Conservation (phyloP, 1,140 invertebrate species). For the Drosophila azteca region DNA sequence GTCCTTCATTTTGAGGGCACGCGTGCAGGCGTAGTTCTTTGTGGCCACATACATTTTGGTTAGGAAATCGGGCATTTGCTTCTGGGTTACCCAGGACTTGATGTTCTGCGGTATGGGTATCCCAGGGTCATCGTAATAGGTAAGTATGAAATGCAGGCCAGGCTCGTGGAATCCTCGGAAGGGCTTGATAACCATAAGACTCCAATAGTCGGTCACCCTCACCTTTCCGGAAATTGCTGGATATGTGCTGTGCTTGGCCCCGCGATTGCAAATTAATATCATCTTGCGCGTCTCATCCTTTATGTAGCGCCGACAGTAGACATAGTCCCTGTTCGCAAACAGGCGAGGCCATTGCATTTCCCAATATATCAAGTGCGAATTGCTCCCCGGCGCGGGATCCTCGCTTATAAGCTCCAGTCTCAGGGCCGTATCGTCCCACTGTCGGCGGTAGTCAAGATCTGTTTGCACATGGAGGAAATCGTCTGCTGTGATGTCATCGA, state of each 20-base stretch:
- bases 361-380: conserved; percentile 92
- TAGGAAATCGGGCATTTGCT: conserved; percentile 83
- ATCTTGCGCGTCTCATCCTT: conserved; percentile 85
- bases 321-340: conserved; percentile 94
- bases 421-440: conserved; percentile 92
- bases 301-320: conserved; percentile 90
- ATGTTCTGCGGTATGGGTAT: conserved; percentile 88
- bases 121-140: conserved; percentile 94
- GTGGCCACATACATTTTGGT: conserved; percentile 82
- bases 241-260: conserved; percentile 78
- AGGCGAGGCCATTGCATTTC: conserved; percentile 94
- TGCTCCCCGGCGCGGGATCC: conserved; percentile 85
- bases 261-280: conserved; percentile 84
- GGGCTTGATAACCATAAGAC: conserved; percentile 93
- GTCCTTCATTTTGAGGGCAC: conserved; percentile 75
- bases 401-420: conserved; percentile 88
- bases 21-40: conserved; percentile 73
- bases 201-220: conserved; percentile 92
- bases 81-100: conserved; percentile 87
- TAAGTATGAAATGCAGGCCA: conserved; percentile 90
- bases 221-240: conserved; percentile 80
- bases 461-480: conserved; percentile 93
- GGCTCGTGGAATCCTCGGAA: conserved; percentile 73
- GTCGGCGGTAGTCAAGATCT: conserved; percentile 90
- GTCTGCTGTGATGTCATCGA: conserved; percentile 89